phyloP scores from a whole-genome alignment of 2,888 invertebrate genomes.

The Cloeon dipterum region DNA sequence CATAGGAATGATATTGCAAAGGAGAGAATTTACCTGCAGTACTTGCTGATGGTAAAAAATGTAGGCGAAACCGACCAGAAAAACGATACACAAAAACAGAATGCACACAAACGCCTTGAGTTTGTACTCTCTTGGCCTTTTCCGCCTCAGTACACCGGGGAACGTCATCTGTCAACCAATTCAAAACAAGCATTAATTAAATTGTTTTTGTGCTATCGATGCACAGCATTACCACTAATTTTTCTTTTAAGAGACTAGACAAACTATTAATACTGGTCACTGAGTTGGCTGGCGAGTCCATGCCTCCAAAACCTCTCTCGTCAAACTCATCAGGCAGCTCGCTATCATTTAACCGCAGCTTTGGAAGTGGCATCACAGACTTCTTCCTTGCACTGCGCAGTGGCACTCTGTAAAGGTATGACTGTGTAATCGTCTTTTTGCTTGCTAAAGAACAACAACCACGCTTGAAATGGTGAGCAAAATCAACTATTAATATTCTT shows the following conservation, averaged over 20 bases:
- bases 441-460: too few relatives aligned
- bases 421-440: too few relatives aligned
- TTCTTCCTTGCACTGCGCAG: slow-evolving; percentile 37
- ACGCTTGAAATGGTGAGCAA: too few relatives aligned
- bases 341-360: slow-evolving; percentile 20
- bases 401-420: slow-evolving; percentile 38
- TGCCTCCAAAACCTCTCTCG: slow-evolving; percentile 23
- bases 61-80: slow-evolving; percentile 64
- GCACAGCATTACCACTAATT: slow-evolving; percentile 62
- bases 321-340: slow-evolving; percentile 28
- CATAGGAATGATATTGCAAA: too few relatives aligned
- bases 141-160: slow-evolving; percentile 44
- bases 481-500: too few relatives aligned
- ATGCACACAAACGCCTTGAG: slow-evolving; percentile 58
- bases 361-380: slow-evolving; percentile 29
- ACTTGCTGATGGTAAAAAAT: slow-evolving; percentile 64
- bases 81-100: slow-evolving; percentile 56
- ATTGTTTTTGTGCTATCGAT: too few relatives aligned
- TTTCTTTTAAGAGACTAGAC: slow-evolving; percentile 59
- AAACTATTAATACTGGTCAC: slow-evolving; percentile 68
- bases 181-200: too few relatives aligned
- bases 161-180: slow-evolving; percentile 39
- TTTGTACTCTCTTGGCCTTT: slow-evolving; percentile 48
- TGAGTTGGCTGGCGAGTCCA: slow-evolving; percentile 46
- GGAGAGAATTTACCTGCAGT: slow-evolving; percentile 21